Conservation (phyloP, 1,140 invertebrate genomes). For the Lithobius niger region DNA sequence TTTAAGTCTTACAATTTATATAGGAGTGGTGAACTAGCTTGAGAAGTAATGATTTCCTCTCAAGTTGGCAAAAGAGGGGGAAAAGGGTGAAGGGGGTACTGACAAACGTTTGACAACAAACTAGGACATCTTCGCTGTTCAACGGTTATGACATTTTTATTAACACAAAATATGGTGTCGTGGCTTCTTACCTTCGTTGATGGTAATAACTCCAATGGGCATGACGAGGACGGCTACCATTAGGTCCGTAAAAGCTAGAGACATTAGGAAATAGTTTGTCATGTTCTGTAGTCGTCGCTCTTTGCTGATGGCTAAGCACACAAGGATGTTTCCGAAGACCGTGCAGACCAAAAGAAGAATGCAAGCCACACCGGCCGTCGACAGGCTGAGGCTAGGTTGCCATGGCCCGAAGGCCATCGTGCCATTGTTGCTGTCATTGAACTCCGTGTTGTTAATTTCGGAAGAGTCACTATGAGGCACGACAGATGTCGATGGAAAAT, state of each 20-base stretch:
- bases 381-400: not conserved
- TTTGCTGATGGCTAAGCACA: slow-evolving; percentile 26
- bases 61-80: too few relatives aligned
- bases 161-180: not conserved
- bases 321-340: slow-evolving; percentile 29
- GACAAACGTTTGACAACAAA: too few relatives aligned
- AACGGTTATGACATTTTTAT: not conserved
- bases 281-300: slow-evolving; percentile 30
- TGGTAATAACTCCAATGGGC: slow-evolving; percentile 37
- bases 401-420: not conserved
- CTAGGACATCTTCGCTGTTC: not conserved
- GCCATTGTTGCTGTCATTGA: not conserved
- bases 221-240: slow-evolving; percentile 34
- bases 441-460: too few relatives aligned
- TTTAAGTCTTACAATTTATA: too few relatives aligned
- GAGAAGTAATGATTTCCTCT: too few relatives aligned
- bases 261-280: slow-evolving; percentile 40
- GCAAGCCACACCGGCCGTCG: not conserved
- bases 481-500: too few relatives aligned
- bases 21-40: too few relatives aligned
- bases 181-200: slow-evolving; percentile 22
- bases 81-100: too few relatives aligned
- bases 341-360: not conserved
- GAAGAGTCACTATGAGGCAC: too few relatives aligned
- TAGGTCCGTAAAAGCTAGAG: slow-evolving; percentile 35